These are phyloP conservation scores for Micronisus gabar DNA, from an alignment of 2,113 vertebrate genomes.

Conservation along the genomic window DNA sequence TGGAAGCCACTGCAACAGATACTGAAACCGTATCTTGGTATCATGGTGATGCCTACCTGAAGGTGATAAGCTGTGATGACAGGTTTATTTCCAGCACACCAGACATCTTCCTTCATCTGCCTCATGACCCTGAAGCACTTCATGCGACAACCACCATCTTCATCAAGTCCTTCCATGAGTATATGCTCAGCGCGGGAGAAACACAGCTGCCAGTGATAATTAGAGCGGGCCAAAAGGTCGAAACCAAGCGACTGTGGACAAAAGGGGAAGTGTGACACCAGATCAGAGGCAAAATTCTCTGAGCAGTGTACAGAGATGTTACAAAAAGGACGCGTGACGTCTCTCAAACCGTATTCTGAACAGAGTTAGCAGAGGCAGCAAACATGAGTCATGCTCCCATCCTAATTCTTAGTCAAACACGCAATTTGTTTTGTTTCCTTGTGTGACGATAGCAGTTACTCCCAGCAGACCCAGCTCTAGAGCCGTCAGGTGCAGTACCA, in stretches of 20 bases:
- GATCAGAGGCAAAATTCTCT: neutral
- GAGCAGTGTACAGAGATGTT: neutral
- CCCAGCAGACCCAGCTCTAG: neutral
- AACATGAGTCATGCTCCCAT: neutral
- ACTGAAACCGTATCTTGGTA: rapidly evolving
- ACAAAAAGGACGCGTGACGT: neutral
- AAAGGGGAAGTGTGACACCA: neutral
- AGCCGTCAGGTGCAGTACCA: neutral
- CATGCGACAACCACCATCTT: conserved; percentile 83
- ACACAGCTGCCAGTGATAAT: conserved; percentile 85
- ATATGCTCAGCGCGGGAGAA: conserved; percentile 80
- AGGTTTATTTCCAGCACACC: conserved; percentile 80
- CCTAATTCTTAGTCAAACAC: neutral
- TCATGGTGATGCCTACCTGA: conserved; percentile 65
- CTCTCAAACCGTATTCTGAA: neutral
- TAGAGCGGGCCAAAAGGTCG: conserved; percentile 77
- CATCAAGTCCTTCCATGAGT: conserved; percentile 79
- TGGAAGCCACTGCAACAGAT: neutral
- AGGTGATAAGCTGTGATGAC: conserved; percentile 82
- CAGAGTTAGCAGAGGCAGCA: neutral
- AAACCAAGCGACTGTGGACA: conserved; percentile 80
- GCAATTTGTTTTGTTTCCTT: neutral
- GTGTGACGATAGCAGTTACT: neutral
- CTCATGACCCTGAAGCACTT: conserved; percentile 77
- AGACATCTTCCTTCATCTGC: conserved; percentile 83